Evolutionary conservation across 2,797 vertebrate species (phyloP).

Genomic region (Acomys russatus): DNA sequence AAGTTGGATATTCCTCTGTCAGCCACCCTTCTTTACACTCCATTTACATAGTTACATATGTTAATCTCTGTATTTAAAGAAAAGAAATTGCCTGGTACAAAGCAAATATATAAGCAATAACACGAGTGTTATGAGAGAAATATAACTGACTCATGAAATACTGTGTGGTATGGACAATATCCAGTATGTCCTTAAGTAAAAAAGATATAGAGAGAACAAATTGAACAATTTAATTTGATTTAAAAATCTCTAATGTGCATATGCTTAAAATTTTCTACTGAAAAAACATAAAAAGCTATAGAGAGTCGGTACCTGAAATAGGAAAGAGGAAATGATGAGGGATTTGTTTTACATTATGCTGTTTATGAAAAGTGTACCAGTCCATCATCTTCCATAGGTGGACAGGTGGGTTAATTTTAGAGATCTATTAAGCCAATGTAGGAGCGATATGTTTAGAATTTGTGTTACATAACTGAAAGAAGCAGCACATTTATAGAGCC

Average conservation of each 20-base stretch:
- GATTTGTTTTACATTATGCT: background rate
- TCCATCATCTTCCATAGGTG: background rate
- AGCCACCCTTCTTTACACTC: background rate
- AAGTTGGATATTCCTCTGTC: background rate
- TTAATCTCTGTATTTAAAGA: background rate
- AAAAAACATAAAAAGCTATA: background rate
- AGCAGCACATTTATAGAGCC: background rate
- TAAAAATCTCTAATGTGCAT: background rate
- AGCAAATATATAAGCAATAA: conserved; percentile 23
- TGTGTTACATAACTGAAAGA: background rate
- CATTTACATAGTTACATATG: background rate
- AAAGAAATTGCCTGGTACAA: background rate
- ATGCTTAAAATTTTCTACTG: conserved; percentile 18
- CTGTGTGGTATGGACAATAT: background rate
- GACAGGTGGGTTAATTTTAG: background rate
- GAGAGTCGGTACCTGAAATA: background rate
- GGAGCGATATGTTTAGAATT: background rate
- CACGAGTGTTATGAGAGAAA: background rate
- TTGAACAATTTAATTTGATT: background rate
- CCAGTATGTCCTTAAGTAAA: background rate
- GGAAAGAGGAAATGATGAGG: background rate
- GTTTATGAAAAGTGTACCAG: background rate
- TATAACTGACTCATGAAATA: background rate
- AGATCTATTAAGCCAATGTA: background rate
- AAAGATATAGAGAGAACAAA: background rate